Evolutionary conservation across 2,113 vertebrate genomes (phyloP).

Genomic region (Anguilla rostrata): DNA sequence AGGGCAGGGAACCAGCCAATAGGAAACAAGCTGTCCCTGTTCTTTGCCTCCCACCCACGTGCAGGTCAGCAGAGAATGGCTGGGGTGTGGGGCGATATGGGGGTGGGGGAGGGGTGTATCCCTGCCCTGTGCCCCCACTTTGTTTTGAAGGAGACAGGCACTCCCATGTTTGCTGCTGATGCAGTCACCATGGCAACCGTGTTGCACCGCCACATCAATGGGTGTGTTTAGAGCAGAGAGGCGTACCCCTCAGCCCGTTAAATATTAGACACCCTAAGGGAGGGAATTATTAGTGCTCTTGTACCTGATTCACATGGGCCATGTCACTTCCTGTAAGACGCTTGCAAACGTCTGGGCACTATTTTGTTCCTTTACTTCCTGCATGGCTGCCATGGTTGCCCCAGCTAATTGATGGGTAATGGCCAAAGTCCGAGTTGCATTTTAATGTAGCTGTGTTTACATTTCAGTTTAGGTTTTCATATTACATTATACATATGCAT

Average conservation of each 20-base stretch:
- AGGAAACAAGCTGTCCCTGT: slow-evolving; percentile 5
- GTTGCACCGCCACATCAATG: background rate
- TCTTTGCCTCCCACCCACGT: background rate
- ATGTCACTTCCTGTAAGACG: background rate
- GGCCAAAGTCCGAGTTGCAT: too few species aligned
- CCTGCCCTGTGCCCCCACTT: background rate
- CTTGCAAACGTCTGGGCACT: background rate
- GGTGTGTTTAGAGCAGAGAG: background rate
- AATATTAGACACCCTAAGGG: background rate
- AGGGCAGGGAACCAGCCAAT: background rate
- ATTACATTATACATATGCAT: too few species aligned
- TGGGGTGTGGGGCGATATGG: background rate
- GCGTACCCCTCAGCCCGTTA: background rate
- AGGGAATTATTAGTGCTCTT: too few species aligned
- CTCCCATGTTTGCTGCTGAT: background rate
- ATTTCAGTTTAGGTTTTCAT: too few species aligned
- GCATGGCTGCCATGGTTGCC: background rate
- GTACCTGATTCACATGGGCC: background rate
- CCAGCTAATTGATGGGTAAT: too few species aligned
- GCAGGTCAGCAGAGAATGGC: slow-evolving; percentile 5
- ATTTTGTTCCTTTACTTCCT: background rate
- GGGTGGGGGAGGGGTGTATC: background rate
- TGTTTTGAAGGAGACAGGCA: background rate
- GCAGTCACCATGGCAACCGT: background rate
- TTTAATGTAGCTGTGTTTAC: too few species aligned